A percentile compares a stretch with the other conserved stretches of the same genome.
phyloP scores from a whole-genome alignment of 2,113 vertebrate genomes.

The Ahaetulla prasina region DNA sequence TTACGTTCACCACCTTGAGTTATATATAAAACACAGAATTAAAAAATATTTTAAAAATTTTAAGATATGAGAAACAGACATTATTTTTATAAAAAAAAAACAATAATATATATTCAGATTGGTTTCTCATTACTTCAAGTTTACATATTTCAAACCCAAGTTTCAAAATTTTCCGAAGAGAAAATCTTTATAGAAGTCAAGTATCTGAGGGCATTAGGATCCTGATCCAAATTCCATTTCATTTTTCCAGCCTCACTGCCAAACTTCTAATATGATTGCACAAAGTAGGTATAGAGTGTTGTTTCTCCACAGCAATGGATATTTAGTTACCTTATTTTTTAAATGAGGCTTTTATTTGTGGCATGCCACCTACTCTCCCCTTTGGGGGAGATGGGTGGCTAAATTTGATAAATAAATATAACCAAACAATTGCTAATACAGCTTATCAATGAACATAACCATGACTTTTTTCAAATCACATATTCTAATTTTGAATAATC shows the following conservation, averaged over 20 bases:
- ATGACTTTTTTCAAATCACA: not conserved
- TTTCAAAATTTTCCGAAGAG: not conserved
- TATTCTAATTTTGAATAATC: not conserved
- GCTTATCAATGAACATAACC: not conserved
- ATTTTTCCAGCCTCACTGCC: not conserved
- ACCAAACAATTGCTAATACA: not conserved
- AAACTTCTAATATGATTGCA: not conserved
- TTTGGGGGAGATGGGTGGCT: too few species aligned
- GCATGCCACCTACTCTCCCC: too few species aligned
- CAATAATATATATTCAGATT: not conserved
- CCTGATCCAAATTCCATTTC: not conserved
- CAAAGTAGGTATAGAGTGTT: not conserved
- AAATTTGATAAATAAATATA: not conserved
- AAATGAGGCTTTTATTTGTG: not conserved
- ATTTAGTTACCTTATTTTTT: not conserved
- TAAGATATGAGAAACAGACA: not conserved
- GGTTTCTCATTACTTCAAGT: not conserved
- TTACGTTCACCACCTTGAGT: not conserved
- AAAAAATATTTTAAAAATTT: not conserved
- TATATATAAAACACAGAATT: not conserved
- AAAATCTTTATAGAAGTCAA: not conserved
- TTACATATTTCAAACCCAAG: not conserved
- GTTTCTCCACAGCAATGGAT: not conserved
- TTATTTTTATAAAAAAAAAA: not conserved
- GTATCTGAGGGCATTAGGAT: not conserved